Evolutionary conservation across 1,140 invertebrate genomes (phyloP).

Genomic region (Caenorhabditis brenneri): DNA sequence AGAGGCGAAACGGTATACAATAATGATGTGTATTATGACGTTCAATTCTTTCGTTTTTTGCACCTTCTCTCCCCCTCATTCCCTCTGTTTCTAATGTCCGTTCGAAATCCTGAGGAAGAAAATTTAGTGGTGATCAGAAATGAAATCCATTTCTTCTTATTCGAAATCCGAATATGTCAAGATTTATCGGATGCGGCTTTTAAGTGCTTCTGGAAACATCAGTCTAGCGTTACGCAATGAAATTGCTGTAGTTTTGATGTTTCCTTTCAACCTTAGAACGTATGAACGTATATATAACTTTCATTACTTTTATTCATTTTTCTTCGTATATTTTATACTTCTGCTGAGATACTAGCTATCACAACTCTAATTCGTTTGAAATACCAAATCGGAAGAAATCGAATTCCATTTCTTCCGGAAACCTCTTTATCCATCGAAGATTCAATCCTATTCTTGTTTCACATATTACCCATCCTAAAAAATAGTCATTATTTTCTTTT

Average conservation of each 20-base stretch:
- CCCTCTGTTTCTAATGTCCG: background rate
- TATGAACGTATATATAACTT: too few relatives aligned
- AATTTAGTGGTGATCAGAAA: background rate
- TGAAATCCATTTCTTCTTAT: background rate
- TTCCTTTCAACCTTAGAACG: background rate
- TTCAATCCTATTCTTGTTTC: too few relatives aligned
- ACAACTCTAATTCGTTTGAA: too few relatives aligned
- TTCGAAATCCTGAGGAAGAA: background rate
- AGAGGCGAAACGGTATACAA: slow-evolving; percentile 43
- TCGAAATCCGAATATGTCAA: background rate
- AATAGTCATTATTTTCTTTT: background rate
- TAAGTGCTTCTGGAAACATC: background rate
- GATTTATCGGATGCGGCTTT: background rate
- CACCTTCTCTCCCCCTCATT: too few relatives aligned
- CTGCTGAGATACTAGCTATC: too few relatives aligned
- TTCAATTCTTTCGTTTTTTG: background rate
- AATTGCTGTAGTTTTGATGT: background rate
- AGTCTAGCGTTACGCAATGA: background rate
- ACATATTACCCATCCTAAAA: background rate
- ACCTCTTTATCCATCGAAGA: background rate
- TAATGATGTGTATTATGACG: slow-evolving; percentile 36
- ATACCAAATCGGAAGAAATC: too few relatives aligned
- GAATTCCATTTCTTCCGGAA: too few relatives aligned
- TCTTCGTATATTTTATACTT: too few relatives aligned
- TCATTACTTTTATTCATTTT: too few relatives aligned